Conservation (phyloP, 2,888 invertebrate species). For the Eupeodes latifasciatus region DNA sequence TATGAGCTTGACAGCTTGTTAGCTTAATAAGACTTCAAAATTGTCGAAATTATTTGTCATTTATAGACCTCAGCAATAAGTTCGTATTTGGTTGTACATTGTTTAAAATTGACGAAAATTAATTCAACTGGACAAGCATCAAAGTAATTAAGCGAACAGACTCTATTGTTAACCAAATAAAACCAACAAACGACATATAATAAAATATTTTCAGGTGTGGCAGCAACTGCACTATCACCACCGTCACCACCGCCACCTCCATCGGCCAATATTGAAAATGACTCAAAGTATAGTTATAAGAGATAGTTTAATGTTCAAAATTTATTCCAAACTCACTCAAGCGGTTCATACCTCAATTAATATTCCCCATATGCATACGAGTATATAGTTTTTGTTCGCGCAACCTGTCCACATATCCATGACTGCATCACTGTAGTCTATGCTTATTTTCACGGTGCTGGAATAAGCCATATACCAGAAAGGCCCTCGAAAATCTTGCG, state of each 20-base stretch:
- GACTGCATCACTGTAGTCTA: constrained; percentile 3
- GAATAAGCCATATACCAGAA: no score
- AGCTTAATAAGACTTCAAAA: not conserved
- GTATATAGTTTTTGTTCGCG: constrained; percentile 5
- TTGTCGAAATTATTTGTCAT: constrained; percentile 1
- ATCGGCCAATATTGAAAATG: not conserved
- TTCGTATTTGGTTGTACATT: not conserved
- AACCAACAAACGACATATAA: constrained; percentile 9
- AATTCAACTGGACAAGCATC: constrained; percentile 11
- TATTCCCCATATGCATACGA: constrained; percentile 44
- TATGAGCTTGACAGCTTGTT: not conserved
- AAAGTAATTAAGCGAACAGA: no score
- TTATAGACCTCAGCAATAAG: not conserved
- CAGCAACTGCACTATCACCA: not conserved
- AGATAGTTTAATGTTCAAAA: constrained; percentile 22
- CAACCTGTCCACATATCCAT: constrained; percentile 45
- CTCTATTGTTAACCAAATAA: constrained; percentile 7
- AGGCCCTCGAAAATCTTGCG: not conserved
- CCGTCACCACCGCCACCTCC: not conserved
- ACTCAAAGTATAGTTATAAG: constrained; percentile 14
- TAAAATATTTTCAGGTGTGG: constrained; percentile 22
- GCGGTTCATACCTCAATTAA: constrained; percentile 41
- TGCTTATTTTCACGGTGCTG: not conserved
- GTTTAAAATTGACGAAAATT: constrained; percentile 12
- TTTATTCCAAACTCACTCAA: constrained; percentile 23